phyloP scores from a whole-genome alignment of 2,113 vertebrate species.

The Alosa alosa region DNA sequence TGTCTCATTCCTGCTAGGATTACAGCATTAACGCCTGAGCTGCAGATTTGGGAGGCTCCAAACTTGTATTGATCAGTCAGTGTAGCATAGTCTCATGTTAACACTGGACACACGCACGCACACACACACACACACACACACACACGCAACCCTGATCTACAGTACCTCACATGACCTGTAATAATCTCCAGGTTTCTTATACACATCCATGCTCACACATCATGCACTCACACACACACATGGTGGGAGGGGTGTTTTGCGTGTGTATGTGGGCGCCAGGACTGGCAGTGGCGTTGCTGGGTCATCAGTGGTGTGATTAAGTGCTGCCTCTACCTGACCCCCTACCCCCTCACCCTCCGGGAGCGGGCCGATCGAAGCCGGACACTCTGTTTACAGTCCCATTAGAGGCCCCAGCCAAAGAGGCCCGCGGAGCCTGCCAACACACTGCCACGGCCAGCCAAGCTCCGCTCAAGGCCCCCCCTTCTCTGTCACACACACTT shows the following conservation, averaged over 20 bases:
- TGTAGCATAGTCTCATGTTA: neutral
- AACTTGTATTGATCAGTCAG: neutral
- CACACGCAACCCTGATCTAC: neutral
- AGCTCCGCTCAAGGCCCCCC: conserved; percentile 15
- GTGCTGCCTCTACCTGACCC: neutral
- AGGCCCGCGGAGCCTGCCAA: conserved; percentile 24
- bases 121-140: neutral
- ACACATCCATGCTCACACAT: neutral
- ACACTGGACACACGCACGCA: neutral
- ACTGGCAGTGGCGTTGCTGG: neutral
- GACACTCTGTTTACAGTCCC: conserved; percentile 39
- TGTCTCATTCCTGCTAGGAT: neutral
- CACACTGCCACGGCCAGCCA: conserved; percentile 12
- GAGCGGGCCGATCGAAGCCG: conserved; percentile 25
- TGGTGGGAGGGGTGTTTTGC: neutral
- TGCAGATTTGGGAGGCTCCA: neutral
- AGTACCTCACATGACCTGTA: neutral
- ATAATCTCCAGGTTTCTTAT: neutral
- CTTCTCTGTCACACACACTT: conserved; percentile 40
- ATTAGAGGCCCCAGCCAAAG: conserved; percentile 37
- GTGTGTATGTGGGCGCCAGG: neutral
- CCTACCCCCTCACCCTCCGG: conserved; percentile 12
- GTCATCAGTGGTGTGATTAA: conserved; percentile 23
- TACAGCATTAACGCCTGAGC: neutral
- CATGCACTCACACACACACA: conserved; percentile 20